Percentiles rank a stretch among this genome's conserved stretches.
These are phyloP conservation scores for Hofmannophila pseudospretella DNA, from an alignment of 2,888 invertebrate genomes.

Conservation along the genomic window DNA sequence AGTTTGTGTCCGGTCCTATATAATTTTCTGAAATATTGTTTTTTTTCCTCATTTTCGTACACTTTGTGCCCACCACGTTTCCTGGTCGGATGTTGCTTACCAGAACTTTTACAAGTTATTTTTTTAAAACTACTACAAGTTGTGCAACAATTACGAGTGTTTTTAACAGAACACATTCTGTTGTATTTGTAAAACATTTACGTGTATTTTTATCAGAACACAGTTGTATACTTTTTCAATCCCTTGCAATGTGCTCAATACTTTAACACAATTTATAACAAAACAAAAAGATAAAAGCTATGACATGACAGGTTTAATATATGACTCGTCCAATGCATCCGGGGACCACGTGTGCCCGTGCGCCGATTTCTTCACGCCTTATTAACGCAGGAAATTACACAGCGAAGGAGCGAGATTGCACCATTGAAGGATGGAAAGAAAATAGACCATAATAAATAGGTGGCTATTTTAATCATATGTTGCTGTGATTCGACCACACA, in stretches of 20 bases:
- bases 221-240: too few species aligned
- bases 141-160: too few species aligned
- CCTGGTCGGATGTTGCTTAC: too few species aligned
- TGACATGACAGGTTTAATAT: slow-evolving; percentile 36
- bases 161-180: too few species aligned
- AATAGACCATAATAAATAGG: slow-evolving; percentile 20
- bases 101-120: too few species aligned
- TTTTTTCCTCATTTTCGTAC: too few species aligned
- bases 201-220: too few species aligned
- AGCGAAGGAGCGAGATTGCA: slow-evolving; percentile 20
- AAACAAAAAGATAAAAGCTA: slow-evolving; percentile 26
- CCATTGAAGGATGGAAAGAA: slow-evolving; percentile 31
- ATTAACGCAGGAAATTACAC: slow-evolving; percentile 65
- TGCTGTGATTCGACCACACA: slow-evolving; percentile 9
- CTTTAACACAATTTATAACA: slow-evolving; percentile 26
- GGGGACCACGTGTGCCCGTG: slow-evolving; percentile 37
- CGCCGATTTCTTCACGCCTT: slow-evolving; percentile 56
- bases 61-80: too few species aligned
- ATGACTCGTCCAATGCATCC: slow-evolving; percentile 33
- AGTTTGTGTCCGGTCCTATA: too few species aligned
- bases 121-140: too few species aligned
- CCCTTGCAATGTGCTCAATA: neutral
- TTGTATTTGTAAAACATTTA: too few species aligned
- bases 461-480: slow-evolving; percentile 9
- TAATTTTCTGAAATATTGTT: too few species aligned